Evolutionary conservation across 2,113 vertebrate genomes (phyloP), one percentile per base, ranked within the genome.

Genomic region (Colossoma macropomum): DNA sequence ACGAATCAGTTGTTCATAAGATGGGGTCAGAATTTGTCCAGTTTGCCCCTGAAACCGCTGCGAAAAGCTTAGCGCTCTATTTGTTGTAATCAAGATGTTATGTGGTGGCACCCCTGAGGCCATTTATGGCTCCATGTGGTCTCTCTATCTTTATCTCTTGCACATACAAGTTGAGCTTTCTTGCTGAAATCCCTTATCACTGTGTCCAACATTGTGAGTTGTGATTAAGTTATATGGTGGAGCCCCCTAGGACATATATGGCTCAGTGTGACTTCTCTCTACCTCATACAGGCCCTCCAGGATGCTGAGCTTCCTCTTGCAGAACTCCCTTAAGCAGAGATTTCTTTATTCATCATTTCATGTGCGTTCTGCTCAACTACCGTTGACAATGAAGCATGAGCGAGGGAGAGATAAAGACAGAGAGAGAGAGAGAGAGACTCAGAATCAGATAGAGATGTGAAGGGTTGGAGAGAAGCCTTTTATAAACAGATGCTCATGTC

Each of bases 331-430:
- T 71, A 12, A 77, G 38, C 70, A 73, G 73, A 74, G 73, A 52
- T 76, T 85, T 62, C 80, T 85, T 81, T 81, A 76, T 85, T 82
- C 84, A 85, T 68, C 50, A 72, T 76, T 77, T 78, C 19, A 78
- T 45, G 68, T 48, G 50, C 25, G 74, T 71, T 77, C 19, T 60
- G 19, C 59, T 80, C 23, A 48, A 66, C 66, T 77, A 65, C 45
- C 75, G 84, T 83, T 41, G 48, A 79, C 27, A 79, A 32, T 60
- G 28, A 23, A 81, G 54, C 13, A 59, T 45, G 63, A 68, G 41
- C 63, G 56, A 45, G 27, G 32, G 45, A 54, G 45, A 45, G 41
- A 54, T 38, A 60, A 48, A n/a, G 48, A 52, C 10, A 21, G 12
- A 65, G 27, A 62, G 30, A 59, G 34, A 69, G 54, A 48, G 38